phyloP scores from a whole-genome alignment of 2,113 vertebrate species.

The Toxotes chatareus region DNA sequence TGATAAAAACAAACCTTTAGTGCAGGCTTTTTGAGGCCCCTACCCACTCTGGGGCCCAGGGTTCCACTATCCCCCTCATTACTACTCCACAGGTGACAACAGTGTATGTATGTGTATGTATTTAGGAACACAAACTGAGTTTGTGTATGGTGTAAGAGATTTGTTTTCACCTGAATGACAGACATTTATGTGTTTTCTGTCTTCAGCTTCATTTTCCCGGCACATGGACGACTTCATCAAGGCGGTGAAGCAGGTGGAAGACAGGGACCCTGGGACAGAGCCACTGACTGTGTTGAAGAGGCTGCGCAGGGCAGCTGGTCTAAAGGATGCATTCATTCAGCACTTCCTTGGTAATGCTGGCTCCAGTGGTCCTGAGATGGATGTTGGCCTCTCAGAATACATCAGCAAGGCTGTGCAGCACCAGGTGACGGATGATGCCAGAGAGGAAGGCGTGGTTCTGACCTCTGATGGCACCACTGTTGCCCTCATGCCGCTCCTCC shows the following conservation, averaged over 20 bases:
- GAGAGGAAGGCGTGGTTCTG: conserved; percentile 85
- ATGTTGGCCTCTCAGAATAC: conserved; percentile 51
- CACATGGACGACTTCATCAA: conserved; percentile 84
- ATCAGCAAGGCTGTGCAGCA: conserved; percentile 63
- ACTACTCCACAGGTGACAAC: too few relatives aligned
- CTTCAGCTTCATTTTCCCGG: conserved; percentile 70
- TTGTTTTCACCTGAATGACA: not conserved
- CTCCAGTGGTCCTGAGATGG: conserved; percentile 43
- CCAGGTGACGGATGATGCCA: not conserved
- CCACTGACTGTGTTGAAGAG: conserved; percentile 46
- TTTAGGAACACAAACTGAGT: not conserved
- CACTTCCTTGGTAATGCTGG: conserved; percentile 59
- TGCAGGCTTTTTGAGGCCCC: too few relatives aligned
- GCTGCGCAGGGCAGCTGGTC: conserved; percentile 56
- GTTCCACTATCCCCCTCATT: too few relatives aligned
- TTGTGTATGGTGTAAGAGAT: not conserved
- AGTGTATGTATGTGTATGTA: not conserved
- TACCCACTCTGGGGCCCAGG: too few relatives aligned
- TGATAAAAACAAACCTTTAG: too few relatives aligned
- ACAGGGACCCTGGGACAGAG: not conserved
- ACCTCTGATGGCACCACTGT: conserved; percentile 89
- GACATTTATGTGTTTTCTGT: not conserved
- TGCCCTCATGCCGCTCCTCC: conserved; percentile 84
- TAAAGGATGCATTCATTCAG: conserved; percentile 55
- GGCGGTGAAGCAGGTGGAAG: conserved; percentile 81